Evolutionary conservation across 2,113 vertebrate species (phyloP).

Genomic region (Triplophysa tibetana): DNA sequence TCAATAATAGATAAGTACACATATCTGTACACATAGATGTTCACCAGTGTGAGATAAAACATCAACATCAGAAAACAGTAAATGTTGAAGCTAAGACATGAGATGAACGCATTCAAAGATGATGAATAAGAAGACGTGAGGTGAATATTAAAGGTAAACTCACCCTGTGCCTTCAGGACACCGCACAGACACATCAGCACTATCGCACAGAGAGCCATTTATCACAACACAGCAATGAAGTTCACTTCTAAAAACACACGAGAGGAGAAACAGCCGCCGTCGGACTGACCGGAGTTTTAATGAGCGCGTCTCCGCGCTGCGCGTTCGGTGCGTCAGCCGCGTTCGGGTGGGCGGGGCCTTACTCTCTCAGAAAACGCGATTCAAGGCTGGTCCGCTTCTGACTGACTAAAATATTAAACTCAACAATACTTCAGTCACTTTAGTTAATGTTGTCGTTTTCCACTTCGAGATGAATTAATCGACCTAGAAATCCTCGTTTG

Average conservation of each 20-base stretch:
- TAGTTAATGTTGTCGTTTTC: no score
- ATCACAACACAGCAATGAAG: background rate
- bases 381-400: no score
- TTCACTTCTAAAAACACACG: background rate
- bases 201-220: constrained; percentile 65
- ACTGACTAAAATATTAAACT: no score
- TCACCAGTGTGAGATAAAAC: no score
- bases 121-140: no score
- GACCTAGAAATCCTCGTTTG: no score
- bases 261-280: constrained; percentile 48
- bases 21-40: no score
- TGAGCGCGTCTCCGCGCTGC: constrained; percentile 13
- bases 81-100: no score
- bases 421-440: no score
- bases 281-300: constrained; percentile 63
- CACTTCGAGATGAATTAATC: no score
- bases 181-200: constrained; percentile 68
- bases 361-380: background rate
- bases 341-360: constrained; percentile 57
- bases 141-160: constrained; percentile 47
- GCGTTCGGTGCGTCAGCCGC: background rate
- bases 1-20: background rate
- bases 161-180: constrained; percentile 71
- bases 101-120: no score
- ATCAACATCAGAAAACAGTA: no score